A percentile compares a stretch with the other conserved stretches of the same genome.
phyloP scores from a whole-genome alignment of 2,888 invertebrate genomes.

The Eupithecia tripunctaria region DNA sequence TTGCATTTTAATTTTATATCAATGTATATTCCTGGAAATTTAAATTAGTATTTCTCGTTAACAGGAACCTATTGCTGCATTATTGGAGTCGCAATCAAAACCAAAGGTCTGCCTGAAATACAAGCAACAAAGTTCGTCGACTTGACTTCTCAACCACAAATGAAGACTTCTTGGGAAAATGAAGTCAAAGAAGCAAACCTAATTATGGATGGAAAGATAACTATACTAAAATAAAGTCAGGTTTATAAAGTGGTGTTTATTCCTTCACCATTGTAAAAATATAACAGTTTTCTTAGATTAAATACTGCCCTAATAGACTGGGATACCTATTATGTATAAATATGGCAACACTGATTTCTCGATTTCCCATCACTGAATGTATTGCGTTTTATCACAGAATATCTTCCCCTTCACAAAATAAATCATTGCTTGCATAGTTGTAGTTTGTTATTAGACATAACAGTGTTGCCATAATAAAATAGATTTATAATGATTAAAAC shows the following conservation, averaged over 20 bases:
- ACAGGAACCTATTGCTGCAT: conserved; percentile 78
- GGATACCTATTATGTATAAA: conserved; percentile 47
- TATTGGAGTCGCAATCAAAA: conserved; percentile 70
- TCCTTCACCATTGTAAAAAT: conserved; percentile 59
- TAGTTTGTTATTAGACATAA: neutral
- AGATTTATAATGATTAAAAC: conserved; percentile 29
- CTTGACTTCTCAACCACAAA: conserved; percentile 63
- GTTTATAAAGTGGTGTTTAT: conserved; percentile 53
- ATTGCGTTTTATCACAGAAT: conserved; percentile 41
- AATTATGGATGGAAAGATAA: conserved; percentile 65
- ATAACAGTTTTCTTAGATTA: conserved; percentile 51
- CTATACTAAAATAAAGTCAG: conserved; percentile 52
- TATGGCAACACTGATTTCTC: conserved; percentile 33
- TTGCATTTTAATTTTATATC: neutral
- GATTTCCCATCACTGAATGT: conserved; percentile 24
- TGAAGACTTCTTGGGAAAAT: conserved; percentile 69
- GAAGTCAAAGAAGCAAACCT: conserved; percentile 74
- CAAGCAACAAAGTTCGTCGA: conserved; percentile 75
- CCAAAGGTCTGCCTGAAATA: conserved; percentile 74
- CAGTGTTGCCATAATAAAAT: conserved; percentile 32
- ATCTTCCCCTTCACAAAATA: neutral
- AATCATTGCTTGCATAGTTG: neutral
- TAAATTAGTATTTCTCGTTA: conserved; percentile 27
- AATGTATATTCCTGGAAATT: neutral
- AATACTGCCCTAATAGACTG: conserved; percentile 40